A percentile compares a stretch with the other conserved stretches of the same genome.
phyloP scores from a whole-genome alignment of 2,888 invertebrate species.

The Eremobia ochroleuca region DNA sequence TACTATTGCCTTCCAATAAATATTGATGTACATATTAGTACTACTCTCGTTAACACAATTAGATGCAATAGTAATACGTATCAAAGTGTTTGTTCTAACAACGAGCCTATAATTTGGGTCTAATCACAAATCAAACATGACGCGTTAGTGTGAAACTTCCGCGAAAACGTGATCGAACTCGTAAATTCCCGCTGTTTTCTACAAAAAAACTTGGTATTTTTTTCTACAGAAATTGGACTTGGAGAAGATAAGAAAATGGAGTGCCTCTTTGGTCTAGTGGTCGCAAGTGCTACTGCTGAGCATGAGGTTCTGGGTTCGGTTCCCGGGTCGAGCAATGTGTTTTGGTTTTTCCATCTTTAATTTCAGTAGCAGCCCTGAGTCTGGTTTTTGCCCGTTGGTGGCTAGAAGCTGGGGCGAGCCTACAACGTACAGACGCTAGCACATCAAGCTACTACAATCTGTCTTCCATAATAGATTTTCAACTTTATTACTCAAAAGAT shows the following conservation, averaged over 20 bases:
- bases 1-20: conserved; percentile 14
- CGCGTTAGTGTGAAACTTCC: conserved; percentile 44
- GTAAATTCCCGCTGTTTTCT: conserved; percentile 4
- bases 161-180: conserved; percentile 30
- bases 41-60: conserved; percentile 18
- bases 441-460: no score
- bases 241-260: no score
- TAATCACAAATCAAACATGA: conserved; percentile 37
- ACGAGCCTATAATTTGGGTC: conserved; percentile 40
- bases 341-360: background rate
- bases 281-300: background rate
- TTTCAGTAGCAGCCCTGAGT: no score
- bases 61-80: conserved; percentile 21
- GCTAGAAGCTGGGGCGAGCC: no score
- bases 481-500: no score
- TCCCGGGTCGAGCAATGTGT: background rate
- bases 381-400: no score
- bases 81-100: conserved; percentile 49
- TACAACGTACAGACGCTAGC: no score
- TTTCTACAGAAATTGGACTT: background rate
- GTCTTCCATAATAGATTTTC: no score
- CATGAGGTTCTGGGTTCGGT: background rate
- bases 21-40: conserved; percentile 34
- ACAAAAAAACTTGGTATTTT: background rate
- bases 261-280: background rate